Evolutionary conservation across 2,888 invertebrate species (phyloP).

Genomic region (Pseudolycoriella hygida): DNA sequence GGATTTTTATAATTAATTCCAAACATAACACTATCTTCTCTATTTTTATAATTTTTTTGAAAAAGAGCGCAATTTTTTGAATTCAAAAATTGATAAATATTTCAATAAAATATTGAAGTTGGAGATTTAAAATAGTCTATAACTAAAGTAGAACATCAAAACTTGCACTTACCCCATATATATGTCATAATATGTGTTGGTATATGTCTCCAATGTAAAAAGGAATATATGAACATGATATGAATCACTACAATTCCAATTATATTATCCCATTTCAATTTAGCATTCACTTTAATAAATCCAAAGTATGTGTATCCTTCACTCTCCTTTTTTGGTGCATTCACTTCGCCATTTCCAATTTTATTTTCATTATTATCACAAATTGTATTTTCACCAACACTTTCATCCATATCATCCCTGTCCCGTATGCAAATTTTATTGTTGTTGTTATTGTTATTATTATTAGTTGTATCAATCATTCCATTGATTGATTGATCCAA

Average conservation of each 20-base stretch:
- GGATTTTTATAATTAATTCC: no score
- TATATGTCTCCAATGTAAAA: slow-evolving; percentile 19
- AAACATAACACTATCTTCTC: no score
- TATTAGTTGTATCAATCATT: slow-evolving; percentile 4
- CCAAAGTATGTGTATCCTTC: slow-evolving; percentile 10
- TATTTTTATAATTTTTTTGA: no score
- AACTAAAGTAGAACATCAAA: neutral
- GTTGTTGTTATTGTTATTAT: neutral
- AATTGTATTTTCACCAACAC: slow-evolving; percentile 6
- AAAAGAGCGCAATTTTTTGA: no score
- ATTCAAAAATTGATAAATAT: no score
- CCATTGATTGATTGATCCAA: neutral
- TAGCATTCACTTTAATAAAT: slow-evolving; percentile 30
- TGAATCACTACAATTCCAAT: slow-evolving; percentile 36
- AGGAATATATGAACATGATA: slow-evolving; percentile 26
- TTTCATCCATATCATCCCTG: neutral
- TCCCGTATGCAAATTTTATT: slow-evolving; percentile 9
- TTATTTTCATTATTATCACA: slow-evolving; percentile 3
- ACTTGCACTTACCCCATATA: slow-evolving; percentile 38
- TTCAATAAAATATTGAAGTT: no score
- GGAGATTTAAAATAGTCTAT: no score
- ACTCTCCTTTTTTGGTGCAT: slow-evolving; percentile 7
- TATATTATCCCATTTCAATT: slow-evolving; percentile 45
- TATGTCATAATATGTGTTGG: slow-evolving; percentile 28
- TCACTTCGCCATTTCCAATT: slow-evolving; percentile 9